A percentile compares a stretch with the other conserved stretches of the same genome.
Evolutionary conservation across 1,140 invertebrate species (phyloP).

Genomic region (Drosophila ambigua): DNA sequence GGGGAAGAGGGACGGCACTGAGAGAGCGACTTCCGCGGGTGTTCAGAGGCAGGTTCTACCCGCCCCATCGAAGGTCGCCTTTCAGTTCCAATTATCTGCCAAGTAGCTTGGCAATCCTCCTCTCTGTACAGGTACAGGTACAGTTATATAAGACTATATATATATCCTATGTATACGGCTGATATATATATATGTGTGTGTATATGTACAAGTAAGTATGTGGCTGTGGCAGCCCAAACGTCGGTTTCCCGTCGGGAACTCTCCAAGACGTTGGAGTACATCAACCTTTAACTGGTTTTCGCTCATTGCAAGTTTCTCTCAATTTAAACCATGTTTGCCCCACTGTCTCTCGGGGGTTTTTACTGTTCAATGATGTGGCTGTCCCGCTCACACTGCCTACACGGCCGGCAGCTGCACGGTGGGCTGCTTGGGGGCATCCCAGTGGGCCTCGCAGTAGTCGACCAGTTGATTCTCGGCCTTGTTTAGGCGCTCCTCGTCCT

Average conservation of each 20-base stretch:
- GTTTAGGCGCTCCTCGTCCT: conserved; percentile 84
- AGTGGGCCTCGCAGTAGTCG: conserved; percentile 86
- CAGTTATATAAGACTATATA: conserved; percentile 37
- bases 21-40: conserved; percentile 68
- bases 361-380: conserved; percentile 46
- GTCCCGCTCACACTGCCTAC: conserved; percentile 70
- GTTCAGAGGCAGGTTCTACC: conserved; percentile 56
- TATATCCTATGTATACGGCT: conserved; percentile 39
- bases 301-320: conserved; percentile 17
- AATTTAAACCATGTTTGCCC: conserved; percentile 59
- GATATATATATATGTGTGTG: conserved; percentile 41
- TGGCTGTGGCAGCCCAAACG: conserved; percentile 42
- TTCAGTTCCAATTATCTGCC: conserved; percentile 50
- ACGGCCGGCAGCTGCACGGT: conserved; percentile 86
- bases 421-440: conserved; percentile 85
- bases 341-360: conserved; percentile 58
- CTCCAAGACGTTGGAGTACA: conserved; percentile 75
- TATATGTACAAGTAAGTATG: conserved; percentile 29
- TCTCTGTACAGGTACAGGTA: conserved; percentile 7
- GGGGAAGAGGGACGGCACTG: conserved; percentile 5
- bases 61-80: conserved; percentile 65
- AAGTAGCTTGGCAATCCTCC: conserved; percentile 47
- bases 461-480: conserved; percentile 85
- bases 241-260: conserved; percentile 75
- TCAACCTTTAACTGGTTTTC: conserved; percentile 67